phyloP scores from a whole-genome alignment of 2,888 invertebrate genomes.

The Dryobota labecula region DNA sequence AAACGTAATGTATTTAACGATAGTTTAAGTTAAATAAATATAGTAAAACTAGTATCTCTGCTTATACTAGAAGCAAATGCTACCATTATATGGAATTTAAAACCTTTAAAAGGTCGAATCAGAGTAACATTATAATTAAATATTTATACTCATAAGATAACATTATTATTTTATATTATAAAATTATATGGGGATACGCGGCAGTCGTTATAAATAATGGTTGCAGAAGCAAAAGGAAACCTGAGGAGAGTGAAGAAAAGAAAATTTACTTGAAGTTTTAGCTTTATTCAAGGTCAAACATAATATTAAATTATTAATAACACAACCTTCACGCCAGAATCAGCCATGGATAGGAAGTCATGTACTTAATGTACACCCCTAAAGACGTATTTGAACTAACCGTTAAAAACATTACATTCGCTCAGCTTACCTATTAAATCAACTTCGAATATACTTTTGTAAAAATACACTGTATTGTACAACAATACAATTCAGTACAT shows the following conservation, averaged over 20 bases:
- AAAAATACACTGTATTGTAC: conserved; percentile 54
- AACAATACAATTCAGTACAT: conserved; percentile 63
- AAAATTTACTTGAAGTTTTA: conserved; percentile 46
- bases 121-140: conserved; percentile 31
- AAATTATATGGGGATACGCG: neutral
- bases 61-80: conserved; percentile 10
- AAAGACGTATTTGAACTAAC: conserved; percentile 22
- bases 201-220: conserved; percentile 30
- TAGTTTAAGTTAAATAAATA: conserved; percentile 16
- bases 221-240: neutral
- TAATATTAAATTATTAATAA: conserved; percentile 64
- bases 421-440: conserved; percentile 47
- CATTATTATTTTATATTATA: conserved; percentile 26
- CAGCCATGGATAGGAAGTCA: conserved; percentile 12
- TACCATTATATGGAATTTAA: conserved; percentile 38
- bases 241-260: conserved; percentile 50
- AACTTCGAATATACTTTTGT: conserved; percentile 65
- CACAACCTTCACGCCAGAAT: conserved; percentile 50
- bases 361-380: conserved; percentile 26
- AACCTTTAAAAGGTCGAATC: conserved; percentile 52
- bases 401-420: conserved; percentile 63
- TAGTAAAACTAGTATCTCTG: conserved; percentile 19
- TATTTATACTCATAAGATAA: conserved; percentile 33
- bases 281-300: conserved; percentile 60
- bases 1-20: conserved; percentile 60